Evolutionary conservation across 1,140 invertebrate species (phyloP).

Genomic region (Medauroidea extradentata): DNA sequence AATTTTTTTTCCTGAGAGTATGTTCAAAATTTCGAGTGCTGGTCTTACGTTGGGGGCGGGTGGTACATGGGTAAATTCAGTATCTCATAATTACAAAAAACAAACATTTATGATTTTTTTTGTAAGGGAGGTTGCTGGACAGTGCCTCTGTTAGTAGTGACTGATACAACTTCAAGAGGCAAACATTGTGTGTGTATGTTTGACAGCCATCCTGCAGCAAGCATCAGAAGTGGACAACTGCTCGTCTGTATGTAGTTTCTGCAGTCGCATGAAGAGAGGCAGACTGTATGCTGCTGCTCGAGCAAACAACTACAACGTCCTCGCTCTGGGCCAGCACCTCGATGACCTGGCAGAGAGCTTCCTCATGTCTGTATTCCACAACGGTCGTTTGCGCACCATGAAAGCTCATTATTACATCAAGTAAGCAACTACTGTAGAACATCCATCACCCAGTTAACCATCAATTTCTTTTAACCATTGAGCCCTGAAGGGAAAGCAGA

Average conservation of each 20-base stretch:
- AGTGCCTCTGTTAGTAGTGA: too few relatives aligned
- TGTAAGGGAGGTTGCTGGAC: too few relatives aligned
- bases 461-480: background rate
- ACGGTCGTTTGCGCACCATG: slow-evolving; percentile 71
- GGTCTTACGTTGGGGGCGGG: too few relatives aligned
- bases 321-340: slow-evolving; percentile 81
- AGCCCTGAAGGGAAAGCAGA: background rate
- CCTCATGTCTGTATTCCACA: slow-evolving; percentile 76
- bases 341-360: slow-evolving; percentile 84
- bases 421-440: slow-evolving; percentile 33
- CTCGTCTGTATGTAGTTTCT: slow-evolving; percentile 63
- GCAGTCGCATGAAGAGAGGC: slow-evolving; percentile 63
- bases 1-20: too few relatives aligned
- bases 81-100: too few relatives aligned
- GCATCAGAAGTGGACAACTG: slow-evolving; percentile 23
- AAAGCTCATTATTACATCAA: slow-evolving; percentile 54
- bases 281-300: slow-evolving; percentile 71
- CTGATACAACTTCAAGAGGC: too few relatives aligned
- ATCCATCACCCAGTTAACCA: background rate
- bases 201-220: slow-evolving; percentile 24
- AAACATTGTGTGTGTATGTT: too few relatives aligned
- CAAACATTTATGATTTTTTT: too few relatives aligned
- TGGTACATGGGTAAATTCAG: too few relatives aligned
- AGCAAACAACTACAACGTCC: slow-evolving; percentile 74
- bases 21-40: too few relatives aligned